Evolutionary conservation across 2,888 invertebrate species (phyloP).

Genomic region (Brachylomia viminalis): DNA sequence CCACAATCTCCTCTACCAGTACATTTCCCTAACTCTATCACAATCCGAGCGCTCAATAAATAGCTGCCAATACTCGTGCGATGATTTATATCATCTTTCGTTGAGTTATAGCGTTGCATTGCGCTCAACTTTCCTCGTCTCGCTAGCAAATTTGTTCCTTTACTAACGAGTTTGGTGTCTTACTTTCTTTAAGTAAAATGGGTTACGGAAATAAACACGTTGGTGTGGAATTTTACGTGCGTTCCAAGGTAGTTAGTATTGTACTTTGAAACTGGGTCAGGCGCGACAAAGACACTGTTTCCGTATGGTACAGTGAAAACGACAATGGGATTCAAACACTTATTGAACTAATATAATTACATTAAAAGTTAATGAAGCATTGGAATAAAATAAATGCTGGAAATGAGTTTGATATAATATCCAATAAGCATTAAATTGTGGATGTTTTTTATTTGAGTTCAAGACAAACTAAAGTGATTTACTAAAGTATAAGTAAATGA

Average conservation of each 20-base stretch:
- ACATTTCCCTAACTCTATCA: constrained; percentile 25
- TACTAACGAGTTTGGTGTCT: constrained; percentile 45
- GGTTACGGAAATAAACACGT: constrained; percentile 23
- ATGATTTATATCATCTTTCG: constrained; percentile 56
- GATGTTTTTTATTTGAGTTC: not conserved
- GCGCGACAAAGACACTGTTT: not conserved
- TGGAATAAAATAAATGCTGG: not conserved
- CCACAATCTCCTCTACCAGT: not conserved
- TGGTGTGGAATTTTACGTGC: not conserved
- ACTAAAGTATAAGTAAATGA: not conserved
- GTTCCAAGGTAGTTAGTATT: not conserved
- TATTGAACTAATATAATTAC: not conserved
- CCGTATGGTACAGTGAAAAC: too few species aligned
- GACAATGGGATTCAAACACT: too few species aligned
- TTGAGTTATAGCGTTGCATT: constrained; percentile 56
- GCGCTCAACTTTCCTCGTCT: constrained; percentile 50
- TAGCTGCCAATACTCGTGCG: constrained; percentile 45
- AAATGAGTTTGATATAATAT: not conserved
- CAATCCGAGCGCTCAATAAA: constrained; percentile 50
- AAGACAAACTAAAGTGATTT: not conserved
- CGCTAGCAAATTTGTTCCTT: constrained; percentile 44
- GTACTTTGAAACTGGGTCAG: not conserved
- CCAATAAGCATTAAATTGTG: not conserved
- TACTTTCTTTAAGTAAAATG: constrained; percentile 43
- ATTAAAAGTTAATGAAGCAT: not conserved